Evolutionary conservation across 2,888 invertebrate genomes (phyloP).

Genomic region (Taenaris catops): DNA sequence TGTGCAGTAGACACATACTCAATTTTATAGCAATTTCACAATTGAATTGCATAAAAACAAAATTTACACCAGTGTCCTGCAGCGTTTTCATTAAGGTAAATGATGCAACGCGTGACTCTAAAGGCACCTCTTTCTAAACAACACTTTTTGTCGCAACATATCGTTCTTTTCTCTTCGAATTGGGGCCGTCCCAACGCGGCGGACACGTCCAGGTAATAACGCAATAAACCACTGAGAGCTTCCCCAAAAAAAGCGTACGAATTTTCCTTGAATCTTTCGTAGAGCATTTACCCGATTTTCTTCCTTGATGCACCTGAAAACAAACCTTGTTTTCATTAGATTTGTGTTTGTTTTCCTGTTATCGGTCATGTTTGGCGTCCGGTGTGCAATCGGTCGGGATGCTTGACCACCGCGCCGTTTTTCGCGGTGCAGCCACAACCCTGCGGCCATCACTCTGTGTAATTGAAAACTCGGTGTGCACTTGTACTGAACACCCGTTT

Average conservation of each 20-base stretch:
- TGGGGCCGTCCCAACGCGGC: constrained; percentile 71
- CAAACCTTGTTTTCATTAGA: constrained; percentile 48
- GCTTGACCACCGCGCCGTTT: constrained; percentile 63
- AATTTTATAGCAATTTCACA: no score
- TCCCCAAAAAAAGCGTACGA: constrained; percentile 77
- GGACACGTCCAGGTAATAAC: constrained; percentile 79
- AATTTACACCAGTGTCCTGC: constrained; percentile 54
- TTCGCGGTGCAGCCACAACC: constrained; percentile 60
- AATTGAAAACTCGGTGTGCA: constrained; percentile 77
- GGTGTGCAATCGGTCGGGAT: constrained; percentile 62
- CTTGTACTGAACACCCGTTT: constrained; percentile 63
- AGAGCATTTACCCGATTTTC: constrained; percentile 66
- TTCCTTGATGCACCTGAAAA: constrained; percentile 38
- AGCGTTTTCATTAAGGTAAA: constrained; percentile 73
- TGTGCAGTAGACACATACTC: no score
- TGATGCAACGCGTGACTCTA: constrained; percentile 49
- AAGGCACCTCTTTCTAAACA: constrained; percentile 55
- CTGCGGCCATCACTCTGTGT: constrained; percentile 71
- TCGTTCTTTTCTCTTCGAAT: constrained; percentile 73
- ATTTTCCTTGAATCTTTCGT: constrained; percentile 74
- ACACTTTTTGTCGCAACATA: constrained; percentile 72
- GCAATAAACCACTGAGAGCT: constrained; percentile 79
- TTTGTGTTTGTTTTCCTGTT: constrained; percentile 46
- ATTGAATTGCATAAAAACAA: constrained; percentile 59
- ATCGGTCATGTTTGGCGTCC: constrained; percentile 37